A percentile compares a stretch with the other conserved stretches of the same genome.
Conservation (phyloP, 2,113 vertebrate genomes). For the Tragelaphus strepsiceros region DNA sequence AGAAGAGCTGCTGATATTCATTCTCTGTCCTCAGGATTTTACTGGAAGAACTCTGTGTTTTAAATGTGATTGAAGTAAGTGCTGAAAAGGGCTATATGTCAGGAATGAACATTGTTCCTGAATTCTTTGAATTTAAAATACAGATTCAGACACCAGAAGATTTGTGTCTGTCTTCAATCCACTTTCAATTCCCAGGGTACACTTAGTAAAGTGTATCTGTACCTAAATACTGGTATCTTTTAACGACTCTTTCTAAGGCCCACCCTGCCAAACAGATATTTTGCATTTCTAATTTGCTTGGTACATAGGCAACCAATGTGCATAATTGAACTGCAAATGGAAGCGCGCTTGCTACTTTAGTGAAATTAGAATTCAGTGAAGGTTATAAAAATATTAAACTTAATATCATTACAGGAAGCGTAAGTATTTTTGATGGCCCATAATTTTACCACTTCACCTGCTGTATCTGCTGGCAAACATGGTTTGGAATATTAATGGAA, state of each 20-base stretch:
- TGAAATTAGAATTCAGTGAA: slow-evolving; percentile 65
- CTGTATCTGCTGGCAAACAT: slow-evolving; percentile 47
- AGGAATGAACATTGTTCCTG: neutral
- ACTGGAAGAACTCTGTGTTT: slow-evolving; percentile 18
- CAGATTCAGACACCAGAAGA: neutral
- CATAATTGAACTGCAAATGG: slow-evolving; percentile 42
- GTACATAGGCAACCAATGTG: slow-evolving; percentile 40
- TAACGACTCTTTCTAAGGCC: neutral
- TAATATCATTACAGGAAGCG: slow-evolving; percentile 64
- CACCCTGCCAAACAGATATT: neutral
- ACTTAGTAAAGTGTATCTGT: neutral
- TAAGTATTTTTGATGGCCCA: slow-evolving; percentile 68
- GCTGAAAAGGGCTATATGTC: neutral
- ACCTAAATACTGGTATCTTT: neutral
- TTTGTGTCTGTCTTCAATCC: neutral
- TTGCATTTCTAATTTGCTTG: slow-evolving; percentile 26
- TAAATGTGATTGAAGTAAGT: neutral
- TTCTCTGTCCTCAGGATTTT: neutral
- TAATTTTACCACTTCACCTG: slow-evolving; percentile 69
- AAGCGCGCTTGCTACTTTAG: slow-evolving; percentile 25
- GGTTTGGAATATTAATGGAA: slow-evolving; percentile 69
- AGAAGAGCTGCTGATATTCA: slow-evolving; percentile 4
- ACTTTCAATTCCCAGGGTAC: neutral
- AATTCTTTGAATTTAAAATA: slow-evolving; percentile 24
- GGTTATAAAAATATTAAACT: slow-evolving; percentile 69